Conservation (phyloP, 2,888 invertebrate species). For the Harpalus rubripes region DNA sequence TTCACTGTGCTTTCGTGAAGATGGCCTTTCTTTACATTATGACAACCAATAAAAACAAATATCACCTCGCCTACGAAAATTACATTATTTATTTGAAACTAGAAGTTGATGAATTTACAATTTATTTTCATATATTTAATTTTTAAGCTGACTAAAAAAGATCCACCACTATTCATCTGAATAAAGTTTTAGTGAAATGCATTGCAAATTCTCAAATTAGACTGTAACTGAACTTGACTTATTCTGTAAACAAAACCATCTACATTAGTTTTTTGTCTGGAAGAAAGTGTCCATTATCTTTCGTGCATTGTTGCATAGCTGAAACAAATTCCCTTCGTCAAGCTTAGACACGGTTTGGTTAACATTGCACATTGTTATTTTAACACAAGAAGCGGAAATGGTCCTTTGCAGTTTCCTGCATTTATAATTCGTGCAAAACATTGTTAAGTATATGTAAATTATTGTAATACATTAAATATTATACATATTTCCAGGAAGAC, state of each 20-base stretch:
- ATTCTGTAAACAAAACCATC: background rate
- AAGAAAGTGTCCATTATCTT: background rate
- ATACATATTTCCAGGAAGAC: background rate
- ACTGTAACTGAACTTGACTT: background rate
- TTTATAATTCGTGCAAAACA: background rate
- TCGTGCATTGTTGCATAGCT: background rate
- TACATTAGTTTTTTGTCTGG: background rate
- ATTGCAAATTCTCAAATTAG: background rate
- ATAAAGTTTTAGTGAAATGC: constrained; percentile 3
- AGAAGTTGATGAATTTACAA: no score
- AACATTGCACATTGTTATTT: background rate
- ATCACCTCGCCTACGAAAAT: no score
- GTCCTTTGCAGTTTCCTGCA: constrained; percentile 18
- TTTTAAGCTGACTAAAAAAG: no score
- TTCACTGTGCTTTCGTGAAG: no score
- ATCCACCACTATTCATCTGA: no score
- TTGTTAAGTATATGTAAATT: constrained; percentile 17
- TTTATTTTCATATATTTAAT: no score
- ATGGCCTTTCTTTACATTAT: no score
- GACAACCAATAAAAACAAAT: no score
- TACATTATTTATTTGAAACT: no score
- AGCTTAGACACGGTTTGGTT: background rate
- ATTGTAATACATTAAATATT: constrained; percentile 17
- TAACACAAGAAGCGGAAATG: constrained; percentile 4
- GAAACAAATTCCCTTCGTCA: background rate